phyloP scores from a whole-genome alignment of 2,113 vertebrate species.

The Gasterosteus nipponicus region DNA sequence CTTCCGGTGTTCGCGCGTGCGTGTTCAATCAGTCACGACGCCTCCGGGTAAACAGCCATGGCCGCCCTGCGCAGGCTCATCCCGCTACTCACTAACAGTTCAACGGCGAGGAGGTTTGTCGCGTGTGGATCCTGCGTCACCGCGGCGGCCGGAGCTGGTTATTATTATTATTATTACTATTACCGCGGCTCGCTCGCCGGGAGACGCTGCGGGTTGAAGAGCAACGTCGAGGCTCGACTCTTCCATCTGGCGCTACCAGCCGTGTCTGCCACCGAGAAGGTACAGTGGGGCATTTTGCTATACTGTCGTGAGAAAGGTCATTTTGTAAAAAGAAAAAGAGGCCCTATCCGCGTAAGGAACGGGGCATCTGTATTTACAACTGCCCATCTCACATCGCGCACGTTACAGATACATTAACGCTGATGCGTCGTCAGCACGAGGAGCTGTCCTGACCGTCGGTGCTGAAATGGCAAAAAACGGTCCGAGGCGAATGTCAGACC shows the following conservation, averaged over 20 bases:
- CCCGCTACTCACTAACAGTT: conserved; percentile 20
- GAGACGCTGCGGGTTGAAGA: conserved; percentile 28
- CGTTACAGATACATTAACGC: conserved; percentile 3
- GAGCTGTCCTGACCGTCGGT: conserved; percentile 81
- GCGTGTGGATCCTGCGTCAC: conserved; percentile 59
- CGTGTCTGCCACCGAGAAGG: conserved; percentile 78
- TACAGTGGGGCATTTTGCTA: conserved; percentile 45
- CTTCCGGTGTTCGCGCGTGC: too few species aligned
- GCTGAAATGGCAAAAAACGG: conserved; percentile 73
- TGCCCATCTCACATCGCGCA: not conserved
- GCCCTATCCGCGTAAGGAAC: not conserved
- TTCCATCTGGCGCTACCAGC: conserved; percentile 66
- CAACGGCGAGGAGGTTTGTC: conserved; percentile 10
- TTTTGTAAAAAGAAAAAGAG: too few species aligned
- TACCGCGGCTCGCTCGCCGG: not conserved
- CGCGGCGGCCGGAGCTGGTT: conserved; percentile 53
- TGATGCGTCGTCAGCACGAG: conserved; percentile 31
- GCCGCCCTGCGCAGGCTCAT: conserved; percentile 71
- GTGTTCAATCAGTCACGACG: conserved; percentile 22
- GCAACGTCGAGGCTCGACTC: conserved; percentile 53
- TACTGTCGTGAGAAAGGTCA: not conserved
- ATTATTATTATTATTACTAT: conserved; percentile 27
- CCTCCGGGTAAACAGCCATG: conserved; percentile 63
- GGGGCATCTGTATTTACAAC: not conserved
- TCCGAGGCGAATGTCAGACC: conserved; percentile 10